A percentile compares a stretch with the other conserved stretches of the same genome.
phyloP scores from a whole-genome alignment of 1,140 invertebrate genomes.

The Polypedilum vanderplanki region DNA sequence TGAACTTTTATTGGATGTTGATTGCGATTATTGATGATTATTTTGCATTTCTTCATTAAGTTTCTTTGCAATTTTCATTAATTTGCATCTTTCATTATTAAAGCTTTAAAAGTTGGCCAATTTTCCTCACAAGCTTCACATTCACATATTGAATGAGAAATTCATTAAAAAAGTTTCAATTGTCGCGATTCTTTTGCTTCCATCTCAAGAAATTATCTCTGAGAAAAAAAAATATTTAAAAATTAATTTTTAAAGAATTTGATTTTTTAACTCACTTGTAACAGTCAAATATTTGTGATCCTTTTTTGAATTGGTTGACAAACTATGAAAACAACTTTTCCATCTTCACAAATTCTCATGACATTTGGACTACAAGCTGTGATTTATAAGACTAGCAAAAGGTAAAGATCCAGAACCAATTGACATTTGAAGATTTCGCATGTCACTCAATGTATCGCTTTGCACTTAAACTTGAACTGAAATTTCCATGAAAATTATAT shows the following conservation, averaged over 20 bases:
- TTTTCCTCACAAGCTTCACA: neutral
- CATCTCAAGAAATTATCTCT: neutral
- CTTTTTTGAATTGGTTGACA: neutral
- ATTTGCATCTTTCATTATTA: neutral
- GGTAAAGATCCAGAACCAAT: neutral
- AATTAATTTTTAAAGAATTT: neutral
- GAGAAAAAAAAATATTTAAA: neutral
- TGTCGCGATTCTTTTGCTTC: neutral
- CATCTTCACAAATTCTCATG: neutral
- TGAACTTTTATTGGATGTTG: neutral
- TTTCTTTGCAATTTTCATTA: conserved; percentile 7
- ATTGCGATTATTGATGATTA: neutral
- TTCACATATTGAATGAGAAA: neutral
- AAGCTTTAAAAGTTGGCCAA: neutral
- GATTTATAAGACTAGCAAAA: neutral
- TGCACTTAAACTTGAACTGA: neutral
- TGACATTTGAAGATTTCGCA: neutral
- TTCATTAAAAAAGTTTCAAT: neutral
- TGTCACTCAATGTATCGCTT: neutral
- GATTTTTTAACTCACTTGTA: neutral
- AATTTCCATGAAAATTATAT: conserved; percentile 1
- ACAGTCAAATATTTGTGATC: conserved; percentile 2
- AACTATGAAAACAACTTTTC: neutral
- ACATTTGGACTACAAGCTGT: neutral
- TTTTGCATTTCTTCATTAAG: neutral